A percentile compares a stretch with the other conserved stretches of the same genome.
phyloP scores from a whole-genome alignment of 2,797 vertebrate genomes.

The Melanogrammus aeglefinus region DNA sequence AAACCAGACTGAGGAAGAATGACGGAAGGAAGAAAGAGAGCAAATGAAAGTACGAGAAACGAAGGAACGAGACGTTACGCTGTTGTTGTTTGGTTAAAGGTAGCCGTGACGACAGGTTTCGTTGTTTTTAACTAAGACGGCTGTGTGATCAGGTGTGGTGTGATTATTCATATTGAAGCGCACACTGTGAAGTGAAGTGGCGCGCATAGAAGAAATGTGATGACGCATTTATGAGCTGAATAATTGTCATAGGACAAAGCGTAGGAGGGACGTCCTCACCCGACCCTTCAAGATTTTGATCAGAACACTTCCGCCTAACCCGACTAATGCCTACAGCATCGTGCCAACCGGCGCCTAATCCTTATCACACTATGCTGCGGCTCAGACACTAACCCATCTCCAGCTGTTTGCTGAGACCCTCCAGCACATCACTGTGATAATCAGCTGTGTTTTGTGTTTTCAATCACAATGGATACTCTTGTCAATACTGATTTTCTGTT shows the following conservation, averaged over 20 bases:
- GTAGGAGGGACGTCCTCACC: not conserved
- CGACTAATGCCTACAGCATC: not conserved
- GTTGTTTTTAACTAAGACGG: not conserved
- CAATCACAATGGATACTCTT: not conserved
- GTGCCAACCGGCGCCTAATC: not conserved
- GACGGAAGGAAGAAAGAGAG: not conserved
- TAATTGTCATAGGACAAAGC: not conserved
- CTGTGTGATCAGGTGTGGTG: not conserved
- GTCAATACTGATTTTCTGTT: not conserved
- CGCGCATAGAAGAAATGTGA: not conserved
- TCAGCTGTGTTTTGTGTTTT: not conserved
- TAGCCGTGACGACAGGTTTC: not conserved
- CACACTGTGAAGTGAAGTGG: not conserved
- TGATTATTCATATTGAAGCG: not conserved
- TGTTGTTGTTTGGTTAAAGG: not conserved
- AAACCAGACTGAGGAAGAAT: constrained; percentile 11
- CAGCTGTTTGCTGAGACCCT: not conserved
- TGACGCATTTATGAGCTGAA: not conserved
- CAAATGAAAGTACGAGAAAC: not conserved
- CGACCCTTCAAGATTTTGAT: not conserved
- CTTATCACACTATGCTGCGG: not conserved
- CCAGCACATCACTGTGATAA: not conserved
- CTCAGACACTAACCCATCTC: not conserved
- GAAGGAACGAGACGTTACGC: not conserved
- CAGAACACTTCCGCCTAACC: not conserved